phyloP scores from a whole-genome alignment of 1,140 invertebrate species.

The Aradophagus sp. region DNA sequence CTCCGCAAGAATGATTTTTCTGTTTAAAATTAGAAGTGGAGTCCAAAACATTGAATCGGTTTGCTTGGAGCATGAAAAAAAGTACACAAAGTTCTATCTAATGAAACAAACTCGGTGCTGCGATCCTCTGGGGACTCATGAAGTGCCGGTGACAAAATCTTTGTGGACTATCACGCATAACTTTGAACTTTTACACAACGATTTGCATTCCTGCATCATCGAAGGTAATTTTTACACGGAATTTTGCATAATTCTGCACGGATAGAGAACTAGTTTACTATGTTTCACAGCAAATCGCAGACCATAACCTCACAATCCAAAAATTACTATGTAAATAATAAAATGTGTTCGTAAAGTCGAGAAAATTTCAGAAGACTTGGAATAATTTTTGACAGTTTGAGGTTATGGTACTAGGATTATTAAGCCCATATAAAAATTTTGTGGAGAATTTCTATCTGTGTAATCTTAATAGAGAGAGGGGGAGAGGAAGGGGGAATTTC shows the following conservation, averaged over 20 bases:
- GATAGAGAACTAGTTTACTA: too few species aligned
- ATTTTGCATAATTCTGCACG: not conserved
- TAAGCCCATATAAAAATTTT: too few species aligned
- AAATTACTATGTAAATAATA: too few species aligned
- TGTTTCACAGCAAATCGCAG: too few species aligned
- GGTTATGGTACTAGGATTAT: too few species aligned
- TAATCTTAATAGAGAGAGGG: too few species aligned
- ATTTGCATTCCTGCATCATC: not conserved
- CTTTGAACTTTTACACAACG: conserved; percentile 11
- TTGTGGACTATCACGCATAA: conserved; percentile 11
- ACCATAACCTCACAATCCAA: too few species aligned
- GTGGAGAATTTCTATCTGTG: too few species aligned
- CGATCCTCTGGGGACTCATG: conserved; percentile 9
- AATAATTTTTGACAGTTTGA: too few species aligned
- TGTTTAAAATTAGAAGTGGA: conserved; percentile 15
- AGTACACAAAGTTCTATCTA: conserved; percentile 4
- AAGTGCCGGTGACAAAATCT: not conserved
- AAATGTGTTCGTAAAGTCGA: too few species aligned
- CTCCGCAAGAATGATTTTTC: conserved; percentile 2
- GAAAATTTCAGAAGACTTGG: too few species aligned
- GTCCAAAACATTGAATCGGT: conserved; percentile 3
- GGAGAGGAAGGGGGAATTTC: too few species aligned
- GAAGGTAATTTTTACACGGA: conserved; percentile 10
- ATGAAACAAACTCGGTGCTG: conserved; percentile 3
- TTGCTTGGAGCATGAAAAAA: conserved; percentile 10